Conservation (phyloP, 2,888 invertebrate genomes). For the Agrotis puta region DNA sequence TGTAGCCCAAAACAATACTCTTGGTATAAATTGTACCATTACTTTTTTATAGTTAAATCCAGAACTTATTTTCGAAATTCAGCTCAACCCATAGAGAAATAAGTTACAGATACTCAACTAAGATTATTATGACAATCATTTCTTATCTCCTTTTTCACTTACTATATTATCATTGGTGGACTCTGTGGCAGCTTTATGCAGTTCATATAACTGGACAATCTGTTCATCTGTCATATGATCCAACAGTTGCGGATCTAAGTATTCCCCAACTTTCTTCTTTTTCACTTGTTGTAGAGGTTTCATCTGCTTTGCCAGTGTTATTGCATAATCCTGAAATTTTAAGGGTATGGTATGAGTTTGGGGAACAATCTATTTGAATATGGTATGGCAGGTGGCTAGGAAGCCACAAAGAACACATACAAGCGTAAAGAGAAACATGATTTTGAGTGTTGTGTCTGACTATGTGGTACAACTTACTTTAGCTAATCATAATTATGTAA, state of each 20-base stretch:
- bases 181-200: conserved; percentile 92
- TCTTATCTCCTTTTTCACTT: conserved; percentile 36
- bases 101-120: conserved; percentile 8
- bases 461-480: no score
- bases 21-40: neutral
- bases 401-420: neutral
- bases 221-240: conserved; percentile 95
- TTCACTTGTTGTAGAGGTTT: conserved; percentile 92
- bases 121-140: conserved; percentile 29
- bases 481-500: no score
- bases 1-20: neutral
- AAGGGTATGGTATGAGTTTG: conserved; percentile 2
- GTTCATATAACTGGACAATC: conserved; percentile 95
- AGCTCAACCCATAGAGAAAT: conserved; percentile 9
- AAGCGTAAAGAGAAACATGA: no score
- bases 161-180: conserved; percentile 66
- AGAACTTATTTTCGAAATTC: neutral
- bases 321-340: conserved; percentile 93
- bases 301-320: conserved; percentile 94
- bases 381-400: neutral
- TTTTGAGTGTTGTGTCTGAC: no score
- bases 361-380: neutral
- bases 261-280: conserved; percentile 91
- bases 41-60: neutral
- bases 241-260: conserved; percentile 92